Evolutionary conservation across 2,113 vertebrate species (phyloP).

Genomic region (Cryptomyrus ogoouensis): DNA sequence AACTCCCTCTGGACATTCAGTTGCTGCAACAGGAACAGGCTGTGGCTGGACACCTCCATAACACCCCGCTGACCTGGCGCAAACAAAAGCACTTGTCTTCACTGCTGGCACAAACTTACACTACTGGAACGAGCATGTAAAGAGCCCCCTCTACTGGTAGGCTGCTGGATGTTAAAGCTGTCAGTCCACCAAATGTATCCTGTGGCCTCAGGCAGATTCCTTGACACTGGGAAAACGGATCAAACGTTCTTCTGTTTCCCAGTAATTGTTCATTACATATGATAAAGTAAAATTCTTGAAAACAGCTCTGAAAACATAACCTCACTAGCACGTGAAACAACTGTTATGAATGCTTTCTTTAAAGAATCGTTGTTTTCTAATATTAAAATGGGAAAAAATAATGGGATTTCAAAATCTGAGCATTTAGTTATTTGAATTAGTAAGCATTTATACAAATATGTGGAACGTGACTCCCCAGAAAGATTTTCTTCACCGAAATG

Average conservation of each 20-base stretch:
- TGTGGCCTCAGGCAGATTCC: neutral
- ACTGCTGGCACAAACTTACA: neutral
- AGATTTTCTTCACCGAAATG: neutral
- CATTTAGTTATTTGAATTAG: neutral
- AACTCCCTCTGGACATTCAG: constrained; percentile 95
- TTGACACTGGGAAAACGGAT: neutral
- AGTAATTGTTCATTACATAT: neutral
- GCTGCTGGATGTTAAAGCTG: neutral
- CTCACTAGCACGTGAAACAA: neutral
- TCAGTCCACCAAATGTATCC: neutral
- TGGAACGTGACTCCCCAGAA: neutral
- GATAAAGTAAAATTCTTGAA: neutral
- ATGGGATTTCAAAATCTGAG: neutral
- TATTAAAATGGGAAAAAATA: neutral
- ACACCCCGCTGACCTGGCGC: constrained; percentile 28
- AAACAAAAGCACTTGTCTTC: constrained; percentile 11
- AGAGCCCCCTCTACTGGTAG: constrained; percentile 9
- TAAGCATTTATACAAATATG: neutral
- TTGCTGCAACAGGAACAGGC: constrained; percentile 90
- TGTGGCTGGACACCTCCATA: constrained; percentile 85
- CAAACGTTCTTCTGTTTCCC: neutral
- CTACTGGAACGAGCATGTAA: neutral
- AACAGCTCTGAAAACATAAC: neutral
- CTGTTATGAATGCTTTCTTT: neutral
- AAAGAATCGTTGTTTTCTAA: neutral